Base-by-base conservation (phyloP, 2,797 vertebrate genomes). In the Sciurus carolinensis region DNA sequence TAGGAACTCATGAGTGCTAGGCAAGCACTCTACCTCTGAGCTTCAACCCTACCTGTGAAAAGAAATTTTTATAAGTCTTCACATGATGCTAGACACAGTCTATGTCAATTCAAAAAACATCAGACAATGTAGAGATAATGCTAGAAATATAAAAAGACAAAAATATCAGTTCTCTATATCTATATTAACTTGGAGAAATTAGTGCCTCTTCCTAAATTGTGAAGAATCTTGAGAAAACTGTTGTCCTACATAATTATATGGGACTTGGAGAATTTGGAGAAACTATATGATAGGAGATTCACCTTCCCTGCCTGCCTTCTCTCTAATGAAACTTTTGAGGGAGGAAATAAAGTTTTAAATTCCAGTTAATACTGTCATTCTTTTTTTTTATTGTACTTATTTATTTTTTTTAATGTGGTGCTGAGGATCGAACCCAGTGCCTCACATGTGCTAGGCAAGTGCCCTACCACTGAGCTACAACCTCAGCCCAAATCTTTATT, bases 281-380 rank as follows among this genome's bases (percentile, higher is more conserved):
- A 87, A 82, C 39, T 33, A 5, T 57, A 26, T 81, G 67, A 44
- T n/a, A 22, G 36, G n/a, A 72, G 15, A 4, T 42, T 87, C 57
- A 59, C 2, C 22, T 59, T 24, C 57, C 57, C 36, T 30, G 17
- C 67, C 9, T 17, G 10, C 42, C 2, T 30, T 59, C 47, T 90
- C 81, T 75, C 59, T 64, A 77, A 57, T 42, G 36, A 59, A 75
- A 50, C 66, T 83, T 93, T 77, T 79, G 76, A 77, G 71, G 82
- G 33, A 85, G 9, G n/a, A 86, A n/a, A 69, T 54, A 72, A 85
- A 36, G 20, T 71, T 95, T 87, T 84, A 75, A 87, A 75, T 94
- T 84, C 4, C 28, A 22, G 36, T 79, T 39, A 22, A 64, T 11
- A 83, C 26, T 67, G 18, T 15, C 69, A 39, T 69, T 86, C 22